phyloP scores from a whole-genome alignment of 2,797 vertebrate genomes.

The Sebastes hubbsi region DNA sequence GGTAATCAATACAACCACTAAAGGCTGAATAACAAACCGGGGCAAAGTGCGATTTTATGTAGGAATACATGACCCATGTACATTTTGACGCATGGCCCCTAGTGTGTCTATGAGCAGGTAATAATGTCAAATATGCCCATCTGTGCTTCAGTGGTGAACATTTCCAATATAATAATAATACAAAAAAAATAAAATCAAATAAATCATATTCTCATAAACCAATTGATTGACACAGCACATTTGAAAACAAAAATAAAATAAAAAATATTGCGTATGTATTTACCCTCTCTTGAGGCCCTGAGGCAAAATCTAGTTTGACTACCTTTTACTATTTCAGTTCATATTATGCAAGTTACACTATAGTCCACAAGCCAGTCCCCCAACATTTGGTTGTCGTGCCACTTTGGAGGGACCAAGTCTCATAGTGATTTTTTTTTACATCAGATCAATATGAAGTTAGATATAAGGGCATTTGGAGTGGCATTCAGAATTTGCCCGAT shows the following conservation, averaged over 20 bases:
- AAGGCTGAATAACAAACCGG: not conserved
- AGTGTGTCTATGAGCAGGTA: not conserved
- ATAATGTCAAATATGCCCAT: not conserved
- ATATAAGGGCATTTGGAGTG: no score
- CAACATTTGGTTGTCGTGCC: no score
- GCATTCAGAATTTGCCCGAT: no score
- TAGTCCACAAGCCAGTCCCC: no score
- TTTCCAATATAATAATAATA: not conserved
- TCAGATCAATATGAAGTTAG: no score
- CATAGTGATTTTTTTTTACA: no score
- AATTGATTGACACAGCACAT: not conserved
- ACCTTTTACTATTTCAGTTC: not conserved
- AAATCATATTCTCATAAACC: not conserved
- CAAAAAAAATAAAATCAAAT: not conserved
- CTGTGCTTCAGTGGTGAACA: not conserved
- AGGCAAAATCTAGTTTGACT: not conserved
- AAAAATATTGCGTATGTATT: not conserved
- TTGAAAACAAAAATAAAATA: not conserved
- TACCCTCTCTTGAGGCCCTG: not conserved
- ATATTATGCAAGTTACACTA: no score
- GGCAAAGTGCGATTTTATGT: not conserved
- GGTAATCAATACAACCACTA: constrained; percentile 73
- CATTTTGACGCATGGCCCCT: not conserved
- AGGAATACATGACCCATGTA: not conserved
- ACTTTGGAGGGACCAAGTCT: no score